These are phyloP conservation scores for Ascidia mentula DNA, from an alignment of 23 tunicate species.

Conservation along the genomic window DNA sequence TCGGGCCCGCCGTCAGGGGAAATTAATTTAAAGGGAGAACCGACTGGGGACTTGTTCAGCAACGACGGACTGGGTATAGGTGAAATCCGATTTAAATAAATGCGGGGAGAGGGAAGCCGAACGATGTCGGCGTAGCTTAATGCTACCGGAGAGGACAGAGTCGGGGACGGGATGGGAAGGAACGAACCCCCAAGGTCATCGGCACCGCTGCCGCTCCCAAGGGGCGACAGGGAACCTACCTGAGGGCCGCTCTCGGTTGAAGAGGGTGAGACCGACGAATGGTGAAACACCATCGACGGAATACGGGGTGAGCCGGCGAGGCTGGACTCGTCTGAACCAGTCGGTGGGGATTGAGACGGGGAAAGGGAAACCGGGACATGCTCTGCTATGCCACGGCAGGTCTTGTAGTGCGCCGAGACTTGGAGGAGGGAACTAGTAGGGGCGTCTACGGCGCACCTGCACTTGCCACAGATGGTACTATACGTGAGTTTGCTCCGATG, in stretches of 20 bases:
- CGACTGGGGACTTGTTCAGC: not conserved
- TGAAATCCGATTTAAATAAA: not conserved
- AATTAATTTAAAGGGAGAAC: not conserved
- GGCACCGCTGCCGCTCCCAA: not conserved
- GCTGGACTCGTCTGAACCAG: not conserved
- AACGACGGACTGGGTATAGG: not conserved
- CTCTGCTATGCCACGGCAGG: constrained; percentile 10
- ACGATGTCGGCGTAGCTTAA: not conserved
- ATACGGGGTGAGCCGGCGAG: constrained; percentile 12
- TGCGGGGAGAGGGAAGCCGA: not conserved
- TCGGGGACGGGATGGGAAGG: not conserved
- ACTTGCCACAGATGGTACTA: not conserved
- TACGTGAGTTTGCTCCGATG: not conserved
- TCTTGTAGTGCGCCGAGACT: constrained; percentile 8
- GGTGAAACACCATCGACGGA: constrained; percentile 4
- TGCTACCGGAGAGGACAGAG: not conserved
- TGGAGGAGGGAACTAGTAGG: not conserved
- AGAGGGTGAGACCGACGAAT: constrained; percentile 1
- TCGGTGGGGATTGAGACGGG: constrained; percentile 3
- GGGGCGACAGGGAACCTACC: not conserved
- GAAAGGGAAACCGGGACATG: not conserved
- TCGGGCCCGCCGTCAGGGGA: not conserved
- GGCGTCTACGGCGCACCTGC: not conserved
- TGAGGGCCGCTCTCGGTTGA: not conserved
- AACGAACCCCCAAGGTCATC: not conserved